Percentiles rank a stretch among this genome's conserved stretches.
Conservation (phyloP, 1,140 invertebrate species). For the Pinna nobilis region DNA sequence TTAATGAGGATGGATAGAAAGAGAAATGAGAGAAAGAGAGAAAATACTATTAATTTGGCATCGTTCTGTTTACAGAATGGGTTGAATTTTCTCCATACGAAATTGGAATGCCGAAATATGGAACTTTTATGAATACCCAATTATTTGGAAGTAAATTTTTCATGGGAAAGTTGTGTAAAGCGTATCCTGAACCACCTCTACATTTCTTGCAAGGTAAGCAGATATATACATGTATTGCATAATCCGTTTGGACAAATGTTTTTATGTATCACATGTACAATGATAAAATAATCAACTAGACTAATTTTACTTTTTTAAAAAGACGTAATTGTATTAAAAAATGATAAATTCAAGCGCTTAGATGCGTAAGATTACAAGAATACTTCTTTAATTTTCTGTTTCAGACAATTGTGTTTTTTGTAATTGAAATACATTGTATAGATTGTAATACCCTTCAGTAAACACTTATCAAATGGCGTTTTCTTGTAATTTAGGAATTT, state of each 20-base stretch:
- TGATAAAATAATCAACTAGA: too few relatives aligned
- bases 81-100: slow-evolving; percentile 77
- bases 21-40: too few relatives aligned
- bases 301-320: too few relatives aligned
- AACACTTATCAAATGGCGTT: not conserved
- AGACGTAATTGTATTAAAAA: too few relatives aligned
- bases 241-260: too few relatives aligned
- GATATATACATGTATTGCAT: not conserved
- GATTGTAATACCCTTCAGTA: not conserved
- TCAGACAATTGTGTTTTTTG: too few relatives aligned
- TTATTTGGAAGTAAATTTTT: slow-evolving; percentile 76
- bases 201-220: slow-evolving; percentile 69
- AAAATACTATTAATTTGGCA: not conserved
- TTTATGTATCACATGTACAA: too few relatives aligned
- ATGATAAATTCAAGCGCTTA: too few relatives aligned
- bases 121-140: slow-evolving; percentile 75
- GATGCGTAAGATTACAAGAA: too few relatives aligned
- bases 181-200: slow-evolving; percentile 73
- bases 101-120: slow-evolving; percentile 77
- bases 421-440: not conserved
- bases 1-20: too few relatives aligned
- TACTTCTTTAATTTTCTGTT: too few relatives aligned
- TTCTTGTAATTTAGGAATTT: slow-evolving; percentile 69
- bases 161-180: slow-evolving; percentile 74
- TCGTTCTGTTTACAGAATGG: slow-evolving; percentile 72